These are phyloP conservation scores for Apaloderma vittatum DNA, from an alignment of 2,113 vertebrate genomes.

Conservation along the genomic window DNA sequence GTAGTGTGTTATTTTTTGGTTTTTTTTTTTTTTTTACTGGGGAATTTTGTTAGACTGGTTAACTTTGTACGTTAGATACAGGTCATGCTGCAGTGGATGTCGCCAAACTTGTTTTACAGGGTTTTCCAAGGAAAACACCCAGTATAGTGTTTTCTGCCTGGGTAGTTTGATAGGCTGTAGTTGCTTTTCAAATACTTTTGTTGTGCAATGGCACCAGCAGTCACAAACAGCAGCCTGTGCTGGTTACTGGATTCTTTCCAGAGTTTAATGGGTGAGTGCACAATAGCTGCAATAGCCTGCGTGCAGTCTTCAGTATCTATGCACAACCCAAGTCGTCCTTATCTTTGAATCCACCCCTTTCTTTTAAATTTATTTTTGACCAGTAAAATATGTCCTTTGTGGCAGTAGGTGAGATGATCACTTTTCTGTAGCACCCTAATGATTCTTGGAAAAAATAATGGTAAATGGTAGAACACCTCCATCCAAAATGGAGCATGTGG, in stretches of 20 bases:
- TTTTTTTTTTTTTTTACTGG: neutral
- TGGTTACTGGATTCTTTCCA: neutral
- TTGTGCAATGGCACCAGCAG: neutral
- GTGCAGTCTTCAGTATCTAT: neutral
- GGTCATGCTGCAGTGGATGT: neutral
- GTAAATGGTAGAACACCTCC: neutral
- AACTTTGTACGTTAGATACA: neutral
- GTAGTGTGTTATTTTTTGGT: neutral
- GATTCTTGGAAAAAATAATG: neutral
- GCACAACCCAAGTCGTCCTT: neutral
- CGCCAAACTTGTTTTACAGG: slow-evolving; percentile 51
- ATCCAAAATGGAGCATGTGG: neutral
- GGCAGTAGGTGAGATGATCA: neutral
- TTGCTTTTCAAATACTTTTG: neutral
- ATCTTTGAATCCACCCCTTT: neutral
- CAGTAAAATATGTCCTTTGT: neutral
- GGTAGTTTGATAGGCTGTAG: neutral
- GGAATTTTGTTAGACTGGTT: slow-evolving; percentile 20
- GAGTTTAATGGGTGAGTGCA: neutral
- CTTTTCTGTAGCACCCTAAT: neutral
- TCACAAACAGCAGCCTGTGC: neutral
- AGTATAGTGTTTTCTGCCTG: neutral
- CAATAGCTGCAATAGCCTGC: neutral
- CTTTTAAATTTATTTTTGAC: neutral
- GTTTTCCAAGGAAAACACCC: slow-evolving; percentile 32